These are phyloP conservation scores for Laticauda colubrina DNA, from an alignment of 2,113 vertebrate species.

Conservation along the genomic window DNA sequence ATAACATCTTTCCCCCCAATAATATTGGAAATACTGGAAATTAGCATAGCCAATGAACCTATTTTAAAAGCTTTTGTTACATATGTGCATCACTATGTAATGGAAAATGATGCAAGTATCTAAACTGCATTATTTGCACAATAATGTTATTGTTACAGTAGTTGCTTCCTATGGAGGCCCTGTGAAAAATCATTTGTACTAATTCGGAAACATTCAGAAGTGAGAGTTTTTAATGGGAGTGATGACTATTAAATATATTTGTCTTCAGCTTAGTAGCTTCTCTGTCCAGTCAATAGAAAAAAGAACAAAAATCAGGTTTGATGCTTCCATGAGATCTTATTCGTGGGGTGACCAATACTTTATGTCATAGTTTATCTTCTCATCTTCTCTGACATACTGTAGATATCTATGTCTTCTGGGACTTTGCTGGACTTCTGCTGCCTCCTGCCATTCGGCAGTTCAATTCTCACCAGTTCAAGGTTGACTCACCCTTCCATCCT, in stretches of 20 bases:
- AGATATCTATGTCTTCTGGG: neutral
- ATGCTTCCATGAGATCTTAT: neutral
- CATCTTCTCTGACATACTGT: neutral
- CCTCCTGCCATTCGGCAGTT: too few species aligned
- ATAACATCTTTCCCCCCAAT: neutral
- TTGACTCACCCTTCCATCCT: too few species aligned
- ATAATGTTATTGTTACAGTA: neutral
- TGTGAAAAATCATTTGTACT: neutral
- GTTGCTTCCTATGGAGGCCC: neutral
- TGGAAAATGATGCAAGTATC: neutral
- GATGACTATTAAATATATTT: neutral
- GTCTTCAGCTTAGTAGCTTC: neutral
- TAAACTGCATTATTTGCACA: neutral
- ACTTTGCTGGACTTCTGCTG: neutral
- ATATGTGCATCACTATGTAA: neutral
- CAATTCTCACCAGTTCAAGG: too few species aligned
- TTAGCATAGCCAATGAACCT: neutral
- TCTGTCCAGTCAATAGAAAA: neutral
- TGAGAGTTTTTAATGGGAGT: neutral
- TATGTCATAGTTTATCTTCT: neutral
- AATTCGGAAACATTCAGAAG: neutral
- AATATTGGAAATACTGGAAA: slow-evolving; percentile 19
- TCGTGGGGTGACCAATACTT: neutral
- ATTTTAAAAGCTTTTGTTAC: neutral
- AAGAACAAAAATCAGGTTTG: neutral